phyloP scores from a whole-genome alignment of 1,140 invertebrate species.

The Drosophila serrata region DNA sequence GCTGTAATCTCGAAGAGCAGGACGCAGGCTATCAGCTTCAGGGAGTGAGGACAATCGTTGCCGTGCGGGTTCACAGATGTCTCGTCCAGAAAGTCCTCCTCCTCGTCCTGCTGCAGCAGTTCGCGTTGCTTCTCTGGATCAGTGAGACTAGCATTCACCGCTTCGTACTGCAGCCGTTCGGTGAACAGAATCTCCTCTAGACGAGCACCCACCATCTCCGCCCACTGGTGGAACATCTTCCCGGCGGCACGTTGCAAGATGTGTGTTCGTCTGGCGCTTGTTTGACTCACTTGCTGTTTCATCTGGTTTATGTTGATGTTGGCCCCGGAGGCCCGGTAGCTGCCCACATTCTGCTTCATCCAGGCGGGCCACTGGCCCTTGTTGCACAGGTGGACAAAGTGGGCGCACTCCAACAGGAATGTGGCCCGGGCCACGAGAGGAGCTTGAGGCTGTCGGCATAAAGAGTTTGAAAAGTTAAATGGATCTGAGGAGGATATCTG shows the following conservation, averaged over 20 bases:
- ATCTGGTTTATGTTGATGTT: conserved; percentile 82
- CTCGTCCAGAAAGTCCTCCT: conserved; percentile 99
- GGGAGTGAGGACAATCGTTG: conserved; percentile 94
- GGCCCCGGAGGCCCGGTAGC: conserved; percentile 91
- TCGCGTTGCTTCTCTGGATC: conserved; percentile 95
- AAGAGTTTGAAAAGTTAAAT: neutral
- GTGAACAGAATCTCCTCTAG: conserved; percentile 93
- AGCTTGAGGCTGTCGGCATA: conserved; percentile 91
- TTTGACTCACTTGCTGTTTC: conserved; percentile 85
- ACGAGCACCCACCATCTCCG: conserved; percentile 92
- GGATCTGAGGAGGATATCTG: neutral
- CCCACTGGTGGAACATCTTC: conserved; percentile 95
- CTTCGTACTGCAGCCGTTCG: conserved; percentile 90
- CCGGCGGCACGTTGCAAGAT: conserved; percentile 96
- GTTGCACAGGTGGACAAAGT: conserved; percentile 98
- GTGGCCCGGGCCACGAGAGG: conserved; percentile 96
- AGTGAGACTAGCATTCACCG: conserved; percentile 89
- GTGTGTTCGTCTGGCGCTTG: conserved; percentile 90
- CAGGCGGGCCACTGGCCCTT: conserved; percentile 98
- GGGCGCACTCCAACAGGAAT: conserved; percentile 96
- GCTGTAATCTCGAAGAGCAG: conserved; percentile 98
- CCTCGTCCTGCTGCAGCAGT: conserved; percentile 95
- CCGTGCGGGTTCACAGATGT: conserved; percentile 95
- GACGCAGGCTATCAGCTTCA: conserved; percentile 96
- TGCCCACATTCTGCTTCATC: conserved; percentile 92